phyloP scores from a whole-genome alignment of 2,113 vertebrate species.

The Boleophthalmus pectinirostris region DNA sequence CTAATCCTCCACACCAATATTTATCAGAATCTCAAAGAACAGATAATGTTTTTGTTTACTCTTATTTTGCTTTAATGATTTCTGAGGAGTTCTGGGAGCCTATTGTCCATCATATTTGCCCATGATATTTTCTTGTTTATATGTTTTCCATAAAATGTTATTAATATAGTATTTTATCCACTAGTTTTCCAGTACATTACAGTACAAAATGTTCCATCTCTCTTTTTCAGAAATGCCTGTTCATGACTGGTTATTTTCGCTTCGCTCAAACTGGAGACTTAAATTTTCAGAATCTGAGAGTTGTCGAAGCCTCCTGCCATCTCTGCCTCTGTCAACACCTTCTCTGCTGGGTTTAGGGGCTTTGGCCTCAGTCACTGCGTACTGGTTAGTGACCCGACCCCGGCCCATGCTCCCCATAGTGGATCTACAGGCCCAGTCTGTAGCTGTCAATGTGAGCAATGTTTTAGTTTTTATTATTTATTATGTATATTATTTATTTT shows the following conservation, averaged over 20 bases:
- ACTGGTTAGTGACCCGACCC: conserved; percentile 79
- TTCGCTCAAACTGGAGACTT: conserved; percentile 55
- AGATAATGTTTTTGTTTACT: too few species aligned
- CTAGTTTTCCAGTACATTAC: neutral
- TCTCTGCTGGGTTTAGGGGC: conserved; percentile 79
- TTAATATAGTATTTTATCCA: too few species aligned
- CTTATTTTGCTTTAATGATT: neutral
- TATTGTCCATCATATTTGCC: neutral
- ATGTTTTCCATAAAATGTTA: neutral
- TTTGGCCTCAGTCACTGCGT: conserved; percentile 77
- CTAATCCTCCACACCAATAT: neutral
- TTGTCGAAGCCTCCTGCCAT: conserved; percentile 61
- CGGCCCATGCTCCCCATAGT: conserved; percentile 73
- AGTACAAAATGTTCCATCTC: neutral
- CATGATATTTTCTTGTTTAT: neutral
- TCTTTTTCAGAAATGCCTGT: conserved; percentile 74
- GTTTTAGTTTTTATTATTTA: neutral
- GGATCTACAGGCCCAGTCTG: conserved; percentile 76
- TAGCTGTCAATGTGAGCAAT: conserved; percentile 71
- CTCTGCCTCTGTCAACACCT: conserved; percentile 65
- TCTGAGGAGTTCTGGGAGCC: neutral
- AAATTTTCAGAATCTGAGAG: conserved; percentile 62
- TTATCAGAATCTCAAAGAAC: too few species aligned
- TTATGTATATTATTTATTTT: too few species aligned
- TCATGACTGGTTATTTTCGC: conserved; percentile 75